Percentiles rank a stretch among this genome's conserved stretches.
Evolutionary conservation across 2,113 vertebrate genomes (phyloP).

Genomic region (Coregonus clupeaformis): DNA sequence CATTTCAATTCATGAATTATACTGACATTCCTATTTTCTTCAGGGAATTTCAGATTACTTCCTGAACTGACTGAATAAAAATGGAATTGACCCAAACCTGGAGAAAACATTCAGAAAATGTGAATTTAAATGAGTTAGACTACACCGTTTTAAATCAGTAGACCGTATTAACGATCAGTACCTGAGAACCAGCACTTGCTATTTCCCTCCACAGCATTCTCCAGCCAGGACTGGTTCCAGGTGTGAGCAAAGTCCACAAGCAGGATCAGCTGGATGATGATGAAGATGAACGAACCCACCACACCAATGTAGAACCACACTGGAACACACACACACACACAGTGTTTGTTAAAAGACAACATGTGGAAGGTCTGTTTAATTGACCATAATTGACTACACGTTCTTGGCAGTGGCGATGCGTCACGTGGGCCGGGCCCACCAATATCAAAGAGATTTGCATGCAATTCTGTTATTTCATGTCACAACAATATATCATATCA

Average conservation of each 20-base stretch:
- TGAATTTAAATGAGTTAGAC: neutral
- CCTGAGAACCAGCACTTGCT: conserved; percentile 85
- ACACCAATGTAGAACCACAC: conserved; percentile 92
- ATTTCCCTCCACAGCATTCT: conserved; percentile 72
- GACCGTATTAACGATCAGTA: conserved; percentile 3
- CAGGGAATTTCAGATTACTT: too few relatives aligned
- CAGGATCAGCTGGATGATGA: conserved; percentile 89
- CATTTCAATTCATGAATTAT: neutral
- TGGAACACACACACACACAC: conserved; percentile 39
- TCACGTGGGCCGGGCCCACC: too few relatives aligned
- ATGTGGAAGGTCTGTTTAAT: neutral
- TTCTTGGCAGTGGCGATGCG: too few relatives aligned
- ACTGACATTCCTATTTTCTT: neutral
- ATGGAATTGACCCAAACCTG: too few relatives aligned
- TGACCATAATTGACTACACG: neutral
- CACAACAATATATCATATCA: too few relatives aligned
- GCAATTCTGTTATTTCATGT: too few relatives aligned
- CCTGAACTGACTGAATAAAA: too few relatives aligned
- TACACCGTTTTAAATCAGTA: neutral
- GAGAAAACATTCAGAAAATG: neutral
- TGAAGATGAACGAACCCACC: conserved; percentile 87
- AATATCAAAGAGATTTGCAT: too few relatives aligned
- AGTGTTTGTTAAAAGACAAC: neutral
- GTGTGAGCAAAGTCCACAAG: conserved; percentile 88
- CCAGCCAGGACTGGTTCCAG: conserved; percentile 89